Evolutionary conservation across 1,140 invertebrate genomes (phyloP).

Genomic region (Bombyx mori): DNA sequence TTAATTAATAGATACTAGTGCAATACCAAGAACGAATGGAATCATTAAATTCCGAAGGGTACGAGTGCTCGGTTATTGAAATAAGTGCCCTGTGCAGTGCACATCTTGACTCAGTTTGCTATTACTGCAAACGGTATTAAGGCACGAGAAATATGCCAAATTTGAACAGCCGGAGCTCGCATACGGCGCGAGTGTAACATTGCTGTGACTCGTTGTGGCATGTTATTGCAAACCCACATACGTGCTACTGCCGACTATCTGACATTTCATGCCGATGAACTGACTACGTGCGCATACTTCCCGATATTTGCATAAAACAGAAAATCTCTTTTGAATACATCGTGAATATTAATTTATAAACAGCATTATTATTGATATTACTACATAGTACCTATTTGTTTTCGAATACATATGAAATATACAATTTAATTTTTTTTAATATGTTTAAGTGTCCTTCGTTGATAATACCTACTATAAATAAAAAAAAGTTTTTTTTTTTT

Average conservation of each 20-base stretch:
- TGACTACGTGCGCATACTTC: conserved; percentile 49
- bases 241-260: conserved; percentile 57
- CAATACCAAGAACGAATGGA: conserved; percentile 13
- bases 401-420: too few relatives aligned
- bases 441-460: too few relatives aligned
- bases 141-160: conserved; percentile 61
- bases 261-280: conserved; percentile 68
- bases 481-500: too few relatives aligned
- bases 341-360: conserved; percentile 6
- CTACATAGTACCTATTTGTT: background rate
- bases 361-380: background rate
- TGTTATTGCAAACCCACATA: conserved; percentile 69
- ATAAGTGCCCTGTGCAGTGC: conserved; percentile 16
- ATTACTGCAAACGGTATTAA: conserved; percentile 28
- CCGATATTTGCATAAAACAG: conserved; percentile 34
- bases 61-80: conserved; percentile 10
- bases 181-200: conserved; percentile 59
- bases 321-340: conserved; percentile 15
- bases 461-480: too few relatives aligned
- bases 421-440: too few relatives aligned
- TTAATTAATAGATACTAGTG: too few relatives aligned
- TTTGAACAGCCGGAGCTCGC: conserved; percentile 54
- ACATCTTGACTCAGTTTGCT: conserved; percentile 21
- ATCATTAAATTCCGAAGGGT: conserved; percentile 21
- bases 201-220: conserved; percentile 63